A percentile compares a stretch with the other conserved stretches of the same genome.
These are phyloP conservation scores for Budorcas taxicolor DNA, from an alignment of 2,113 vertebrate genomes.

Conservation along the genomic window DNA sequence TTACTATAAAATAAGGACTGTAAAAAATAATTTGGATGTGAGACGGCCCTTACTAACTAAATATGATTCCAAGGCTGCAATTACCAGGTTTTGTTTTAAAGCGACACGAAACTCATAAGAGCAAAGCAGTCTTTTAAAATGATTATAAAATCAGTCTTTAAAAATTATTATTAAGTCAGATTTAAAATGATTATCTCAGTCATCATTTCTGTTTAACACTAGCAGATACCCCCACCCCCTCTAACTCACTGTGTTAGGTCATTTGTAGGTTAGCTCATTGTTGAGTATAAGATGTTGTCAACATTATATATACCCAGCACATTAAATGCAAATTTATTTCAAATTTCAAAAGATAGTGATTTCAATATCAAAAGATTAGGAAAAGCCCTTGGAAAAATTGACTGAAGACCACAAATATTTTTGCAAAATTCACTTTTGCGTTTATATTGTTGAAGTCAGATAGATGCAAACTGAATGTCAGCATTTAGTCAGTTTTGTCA, in stretches of 20 bases:
- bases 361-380: conserved; percentile 32
- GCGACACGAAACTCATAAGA: background rate
- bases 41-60: background rate
- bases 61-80: background rate
- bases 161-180: background rate
- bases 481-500: background rate
- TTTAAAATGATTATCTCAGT: background rate
- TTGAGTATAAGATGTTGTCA: background rate
- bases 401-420: background rate
- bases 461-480: background rate
- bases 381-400: background rate
- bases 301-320: background rate
- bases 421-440: background rate
- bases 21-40: background rate
- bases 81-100: background rate
- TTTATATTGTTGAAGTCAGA: background rate
- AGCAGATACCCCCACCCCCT: background rate
- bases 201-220: background rate
- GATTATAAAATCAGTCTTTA: background rate
- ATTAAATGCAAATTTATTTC: conserved; percentile 40
- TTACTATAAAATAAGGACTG: background rate
- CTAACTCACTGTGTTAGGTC: background rate
- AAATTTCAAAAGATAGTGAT: conserved; percentile 22
- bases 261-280: background rate
- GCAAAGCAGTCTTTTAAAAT: background rate